phyloP scores from a whole-genome alignment of 2,797 vertebrate species.

The Limnodromus scolopaceus region DNA sequence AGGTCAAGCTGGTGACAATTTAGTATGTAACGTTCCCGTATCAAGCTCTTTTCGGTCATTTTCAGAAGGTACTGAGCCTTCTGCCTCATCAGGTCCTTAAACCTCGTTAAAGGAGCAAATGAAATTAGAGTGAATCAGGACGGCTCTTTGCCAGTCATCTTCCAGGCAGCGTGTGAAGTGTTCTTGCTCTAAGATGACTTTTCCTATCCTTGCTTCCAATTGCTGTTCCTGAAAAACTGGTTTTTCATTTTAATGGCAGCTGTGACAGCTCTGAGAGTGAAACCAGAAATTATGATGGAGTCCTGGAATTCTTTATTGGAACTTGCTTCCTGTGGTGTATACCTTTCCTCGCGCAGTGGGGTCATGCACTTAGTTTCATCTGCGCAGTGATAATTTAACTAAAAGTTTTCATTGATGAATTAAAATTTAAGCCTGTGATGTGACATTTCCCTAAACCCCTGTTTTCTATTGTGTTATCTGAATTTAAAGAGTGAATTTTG shows the following conservation, averaged over 20 bases:
- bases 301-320: constrained; percentile 9
- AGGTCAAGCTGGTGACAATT: neutral
- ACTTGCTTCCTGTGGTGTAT: neutral
- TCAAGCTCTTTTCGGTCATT: neutral
- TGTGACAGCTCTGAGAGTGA: constrained; percentile 28
- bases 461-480: neutral
- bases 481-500: neutral
- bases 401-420: neutral
- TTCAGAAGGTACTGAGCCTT: neutral
- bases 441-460: neutral
- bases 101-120: neutral
- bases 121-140: neutral
- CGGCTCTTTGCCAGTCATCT: neutral
- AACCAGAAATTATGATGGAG: constrained; percentile 30
- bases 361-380: neutral
- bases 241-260: constrained; percentile 36
- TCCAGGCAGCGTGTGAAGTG: neutral
- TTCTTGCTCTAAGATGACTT: neutral
- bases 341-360: neutral
- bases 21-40: neutral
- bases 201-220: constrained; percentile 4
- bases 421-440: neutral
- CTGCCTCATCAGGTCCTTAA: neutral
- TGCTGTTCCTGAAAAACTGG: constrained; percentile 28
- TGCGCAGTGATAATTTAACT: neutral